Conservation (phyloP, 2,888 invertebrate species). For the Drosophila ustulata region DNA sequence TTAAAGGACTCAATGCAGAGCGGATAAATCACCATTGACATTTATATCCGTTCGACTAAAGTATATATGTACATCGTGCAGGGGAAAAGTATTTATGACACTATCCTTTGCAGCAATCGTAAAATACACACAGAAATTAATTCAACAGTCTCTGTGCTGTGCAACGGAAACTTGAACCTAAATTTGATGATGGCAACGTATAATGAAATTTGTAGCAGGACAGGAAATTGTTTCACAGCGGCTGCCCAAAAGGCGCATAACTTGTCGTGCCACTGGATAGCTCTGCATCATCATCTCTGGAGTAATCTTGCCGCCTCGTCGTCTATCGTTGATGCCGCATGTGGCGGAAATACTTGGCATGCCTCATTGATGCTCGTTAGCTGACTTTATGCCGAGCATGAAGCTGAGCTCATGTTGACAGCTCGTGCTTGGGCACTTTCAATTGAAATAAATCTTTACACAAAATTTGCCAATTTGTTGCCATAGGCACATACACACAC, state of each 20-base stretch:
- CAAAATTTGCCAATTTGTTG: constrained; percentile 79
- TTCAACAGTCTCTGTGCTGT: constrained; percentile 17
- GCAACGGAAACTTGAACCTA: constrained; percentile 69
- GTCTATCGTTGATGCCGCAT: constrained; percentile 21
- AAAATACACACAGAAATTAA: constrained; percentile 36
- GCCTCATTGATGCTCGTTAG: constrained; percentile 78
- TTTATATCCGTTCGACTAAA: too few species aligned
- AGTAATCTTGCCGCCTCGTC: neutral
- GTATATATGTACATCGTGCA: too few species aligned
- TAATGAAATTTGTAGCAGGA: constrained; percentile 50
- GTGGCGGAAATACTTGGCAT: constrained; percentile 75
- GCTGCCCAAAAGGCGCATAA: constrained; percentile 27
- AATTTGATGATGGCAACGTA: constrained; percentile 75
- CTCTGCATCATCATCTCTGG: constrained; percentile 3
- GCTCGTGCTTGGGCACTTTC: constrained; percentile 73
- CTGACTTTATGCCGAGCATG: constrained; percentile 54
- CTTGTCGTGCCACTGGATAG: constrained; percentile 39
- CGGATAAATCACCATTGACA: neutral
- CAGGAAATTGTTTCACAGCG: constrained; percentile 49
- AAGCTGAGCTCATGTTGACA: constrained; percentile 63
- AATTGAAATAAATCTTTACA: constrained; percentile 79
- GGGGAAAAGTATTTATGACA: constrained; percentile 25
- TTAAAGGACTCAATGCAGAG: constrained; percentile 25
- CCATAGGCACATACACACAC: constrained; percentile 29
- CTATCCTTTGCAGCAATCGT: constrained; percentile 32